Evolutionary conservation across 1,140 invertebrate species (phyloP).

Genomic region (Latrodectus geometricus): DNA sequence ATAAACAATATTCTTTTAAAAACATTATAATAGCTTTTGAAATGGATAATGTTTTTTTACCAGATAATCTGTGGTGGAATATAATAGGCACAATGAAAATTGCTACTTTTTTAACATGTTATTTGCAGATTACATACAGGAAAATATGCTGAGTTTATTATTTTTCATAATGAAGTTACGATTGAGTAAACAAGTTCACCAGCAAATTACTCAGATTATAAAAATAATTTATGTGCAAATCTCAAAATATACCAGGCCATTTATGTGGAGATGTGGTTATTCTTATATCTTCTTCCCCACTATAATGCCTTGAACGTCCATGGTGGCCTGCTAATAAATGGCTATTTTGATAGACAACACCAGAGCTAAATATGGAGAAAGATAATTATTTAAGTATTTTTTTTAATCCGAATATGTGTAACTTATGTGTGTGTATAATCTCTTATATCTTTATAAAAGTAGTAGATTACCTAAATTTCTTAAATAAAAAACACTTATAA

Average conservation of each 20-base stretch:
- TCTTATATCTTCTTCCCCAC: constrained; percentile 69
- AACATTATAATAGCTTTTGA: no score
- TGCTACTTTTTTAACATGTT: no score
- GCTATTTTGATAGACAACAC: constrained; percentile 69
- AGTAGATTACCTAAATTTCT: no score
- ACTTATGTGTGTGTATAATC: no score
- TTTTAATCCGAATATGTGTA: no score
- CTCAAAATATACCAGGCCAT: constrained; percentile 75
- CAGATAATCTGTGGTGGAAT: no score
- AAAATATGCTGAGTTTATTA: not conserved
- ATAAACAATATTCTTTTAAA: no score
- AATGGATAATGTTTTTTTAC: no score
- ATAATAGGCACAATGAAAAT: no score
- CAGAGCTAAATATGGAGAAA: constrained; percentile 63
- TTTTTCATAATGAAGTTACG: not conserved
- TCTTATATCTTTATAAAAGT: no score
- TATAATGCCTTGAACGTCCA: constrained; percentile 68
- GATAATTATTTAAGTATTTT: no score
- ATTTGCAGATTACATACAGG: not conserved
- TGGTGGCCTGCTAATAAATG: constrained; percentile 69
- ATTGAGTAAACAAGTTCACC: not conserved
- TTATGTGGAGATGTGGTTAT: constrained; percentile 76
- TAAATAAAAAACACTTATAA: no score
- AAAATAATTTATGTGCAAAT: not conserved
- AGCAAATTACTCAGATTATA: not conserved